These are phyloP conservation scores for Coronaproctus castanopsis DNA, from an alignment of 2,888 invertebrate species.

Conservation along the genomic window DNA sequence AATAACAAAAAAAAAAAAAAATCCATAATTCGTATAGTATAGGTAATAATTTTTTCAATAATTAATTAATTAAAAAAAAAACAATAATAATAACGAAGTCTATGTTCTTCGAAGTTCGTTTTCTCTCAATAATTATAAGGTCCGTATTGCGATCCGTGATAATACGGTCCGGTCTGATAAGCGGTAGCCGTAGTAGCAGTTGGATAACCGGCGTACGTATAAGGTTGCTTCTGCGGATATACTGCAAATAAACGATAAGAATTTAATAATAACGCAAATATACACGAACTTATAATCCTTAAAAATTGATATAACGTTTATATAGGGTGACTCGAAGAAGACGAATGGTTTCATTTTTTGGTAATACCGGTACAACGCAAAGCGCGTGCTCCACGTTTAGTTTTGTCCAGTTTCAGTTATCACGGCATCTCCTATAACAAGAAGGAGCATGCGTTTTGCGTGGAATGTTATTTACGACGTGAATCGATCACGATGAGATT, in stretches of 20 bases:
- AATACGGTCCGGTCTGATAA: conserved; percentile 74
- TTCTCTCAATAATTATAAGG: conserved; percentile 64
- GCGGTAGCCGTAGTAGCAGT: conserved; percentile 45
- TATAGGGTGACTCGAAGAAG: neutral
- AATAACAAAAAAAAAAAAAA: too few relatives aligned
- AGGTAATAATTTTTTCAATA: too few relatives aligned
- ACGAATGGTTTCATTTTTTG: neutral
- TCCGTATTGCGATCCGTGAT: conserved; percentile 73
- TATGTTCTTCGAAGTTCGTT: too few relatives aligned
- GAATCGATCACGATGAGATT: too few relatives aligned
- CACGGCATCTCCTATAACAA: too few relatives aligned
- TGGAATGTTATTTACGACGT: too few relatives aligned
- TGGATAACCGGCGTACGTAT: conserved; percentile 74
- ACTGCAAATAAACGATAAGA: conserved; percentile 36
- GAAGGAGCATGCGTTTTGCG: too few relatives aligned
- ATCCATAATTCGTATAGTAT: too few relatives aligned
- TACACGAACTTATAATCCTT: conserved; percentile 11
- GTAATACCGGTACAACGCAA: neutral
- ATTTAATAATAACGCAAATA: conserved; percentile 5
- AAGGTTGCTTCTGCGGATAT: conserved; percentile 85
- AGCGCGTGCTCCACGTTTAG: neutral
- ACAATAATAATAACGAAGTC: too few relatives aligned
- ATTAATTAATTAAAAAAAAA: too few relatives aligned
- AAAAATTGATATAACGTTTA: neutral
- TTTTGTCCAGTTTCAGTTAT: too few relatives aligned